Base-by-base conservation (phyloP, 2,797 vertebrate species). In the Ptychobarbus kaznakovi region DNA sequence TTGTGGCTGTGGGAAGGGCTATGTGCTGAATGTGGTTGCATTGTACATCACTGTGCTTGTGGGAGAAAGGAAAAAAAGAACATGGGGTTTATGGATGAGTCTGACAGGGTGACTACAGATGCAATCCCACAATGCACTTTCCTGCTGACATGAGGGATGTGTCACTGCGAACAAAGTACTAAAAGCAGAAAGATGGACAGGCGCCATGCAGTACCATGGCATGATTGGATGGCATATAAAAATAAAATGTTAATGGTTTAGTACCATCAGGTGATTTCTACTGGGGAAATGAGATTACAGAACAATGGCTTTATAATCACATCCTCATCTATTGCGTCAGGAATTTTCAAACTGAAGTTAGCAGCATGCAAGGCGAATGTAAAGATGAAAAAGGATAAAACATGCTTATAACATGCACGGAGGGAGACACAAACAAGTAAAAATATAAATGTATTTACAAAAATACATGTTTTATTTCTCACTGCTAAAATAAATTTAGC, bases 91-190 rank as follows among this genome's bases (percentile, higher is more conserved):
- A 84, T 70, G 35, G 74, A 84, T 84, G 83, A 70, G 38, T 69
- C 7, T 79, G 38, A 77, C 83, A 46, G 38, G 35, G 73, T 68
- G 75, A 72, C 46, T 79, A 79, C 65, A 84, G 65, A 79, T 46
- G 66, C 75, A 84, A 84, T 84, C 83, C 83, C 75, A 79, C 53
- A 79, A 84, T 58, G 65, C 65, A 84, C 65, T 70, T 84, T 72
- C 25, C 46, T 25, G 44, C 16, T 77, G 44, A 61, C 51, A 16
- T 18, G 12, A 32, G 12, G 3, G n/a, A 66, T 70, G 53, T 78
- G 44, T 81, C 42, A 42, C 44, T 16, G 28, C 42, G 20, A 72
- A 70, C 42, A 70, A 38, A 72, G 53, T 25, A 38, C 49, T 25
- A 53, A 65, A 69, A 82, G 28, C 18, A 61, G 18, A 32, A 35